These are phyloP conservation scores for Ptilonorhynchus violaceus DNA, from an alignment of 2,113 vertebrate species.

Conservation along the genomic window DNA sequence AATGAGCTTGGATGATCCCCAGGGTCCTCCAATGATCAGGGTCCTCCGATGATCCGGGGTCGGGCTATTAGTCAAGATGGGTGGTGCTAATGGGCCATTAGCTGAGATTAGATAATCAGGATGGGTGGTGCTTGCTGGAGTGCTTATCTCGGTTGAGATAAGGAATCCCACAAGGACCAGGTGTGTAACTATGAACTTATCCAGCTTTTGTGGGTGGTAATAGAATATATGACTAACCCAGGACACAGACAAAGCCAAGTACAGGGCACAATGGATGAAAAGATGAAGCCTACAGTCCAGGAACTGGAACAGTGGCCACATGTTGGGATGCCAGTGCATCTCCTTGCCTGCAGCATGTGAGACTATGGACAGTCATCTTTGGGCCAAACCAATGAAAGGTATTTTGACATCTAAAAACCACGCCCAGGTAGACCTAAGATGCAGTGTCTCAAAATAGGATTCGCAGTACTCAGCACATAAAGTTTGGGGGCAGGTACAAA, in stretches of 20 bases:
- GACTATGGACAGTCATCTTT: background rate
- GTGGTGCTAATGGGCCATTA: too few relatives aligned
- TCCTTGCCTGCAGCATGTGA: background rate
- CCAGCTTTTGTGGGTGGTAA: too few relatives aligned
- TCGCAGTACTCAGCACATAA: background rate
- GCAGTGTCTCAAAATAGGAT: background rate
- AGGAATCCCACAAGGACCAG: too few relatives aligned
- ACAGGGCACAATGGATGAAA: background rate
- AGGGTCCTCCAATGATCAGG: too few relatives aligned
- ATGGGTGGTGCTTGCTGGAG: too few relatives aligned
- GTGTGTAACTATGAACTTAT: too few relatives aligned
- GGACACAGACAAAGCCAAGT: background rate
- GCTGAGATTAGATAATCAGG: too few relatives aligned
- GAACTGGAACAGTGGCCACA: rapidly evolving
- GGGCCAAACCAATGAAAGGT: background rate
- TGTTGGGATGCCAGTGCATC: background rate
- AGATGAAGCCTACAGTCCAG: background rate
- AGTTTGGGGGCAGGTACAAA: background rate
- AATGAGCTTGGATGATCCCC: too few relatives aligned
- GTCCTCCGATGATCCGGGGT: too few relatives aligned
- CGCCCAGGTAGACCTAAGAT: background rate
- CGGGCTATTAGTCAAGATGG: too few relatives aligned
- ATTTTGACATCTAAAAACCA: background rate
- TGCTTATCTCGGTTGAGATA: too few relatives aligned
- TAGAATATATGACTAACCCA: too few relatives aligned